Evolutionary conservation across 2,888 invertebrate genomes (phyloP), one percentile per base, ranked within the genome.

Genomic region (Proisotoma minuta): DNA sequence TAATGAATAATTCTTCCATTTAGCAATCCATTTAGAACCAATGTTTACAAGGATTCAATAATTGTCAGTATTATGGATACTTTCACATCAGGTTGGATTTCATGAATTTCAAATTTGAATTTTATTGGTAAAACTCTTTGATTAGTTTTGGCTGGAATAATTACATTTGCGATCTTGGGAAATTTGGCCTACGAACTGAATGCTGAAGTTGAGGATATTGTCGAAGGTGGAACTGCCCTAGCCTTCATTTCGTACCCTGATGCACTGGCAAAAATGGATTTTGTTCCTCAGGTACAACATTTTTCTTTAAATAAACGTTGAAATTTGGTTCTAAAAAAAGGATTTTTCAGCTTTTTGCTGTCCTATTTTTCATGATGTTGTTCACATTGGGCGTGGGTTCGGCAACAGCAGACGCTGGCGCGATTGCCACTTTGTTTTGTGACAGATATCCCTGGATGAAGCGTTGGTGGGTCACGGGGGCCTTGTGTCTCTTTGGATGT

Each of bases 181-280:
- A 89, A 90, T 77, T 77, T 91, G 74, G 89, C 91, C 0, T 10
- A 61, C 18, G 85, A 86, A 75, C 80, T 80, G 61, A 80, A 82
- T 1, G 76, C 77, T 10, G 79, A 79, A 49, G 78, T 83, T 28
- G 78, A 82, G 0, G 87, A 89, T 0, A 84, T 91, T 0, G 85
- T 86, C 8, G 53, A 34, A 18, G 86, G 86, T 24, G 91, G 90
- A 5, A 85, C 87, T 0, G 87, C 89, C 0, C 78, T 91, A 62
- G 91, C 91, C 0, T 91, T 91, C 75, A 83, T 91, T 57, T 89
- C 89, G 0, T 91, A 91, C 76, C 90, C 91, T 1, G 89, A 90
- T 76, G 90, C 90, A 0, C 85, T 91, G 57, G 83, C 88, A 0
- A 85, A 88, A 75, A 88, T 91, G 69, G 81, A 83, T 40, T 78